Base-by-base conservation (phyloP, 1,140 invertebrate species). In the Atta cephalotes region DNA sequence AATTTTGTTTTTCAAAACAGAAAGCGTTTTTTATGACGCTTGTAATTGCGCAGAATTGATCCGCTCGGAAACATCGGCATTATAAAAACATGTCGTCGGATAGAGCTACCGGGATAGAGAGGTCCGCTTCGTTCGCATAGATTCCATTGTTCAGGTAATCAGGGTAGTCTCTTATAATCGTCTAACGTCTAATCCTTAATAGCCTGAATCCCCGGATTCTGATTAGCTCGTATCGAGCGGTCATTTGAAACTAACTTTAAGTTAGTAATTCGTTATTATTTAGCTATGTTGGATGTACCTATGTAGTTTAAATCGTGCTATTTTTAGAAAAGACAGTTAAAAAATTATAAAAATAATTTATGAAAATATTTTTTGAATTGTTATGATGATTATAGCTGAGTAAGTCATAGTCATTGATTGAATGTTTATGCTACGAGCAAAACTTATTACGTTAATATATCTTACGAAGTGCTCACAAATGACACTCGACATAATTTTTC, bases 41-140 rank as follows among this genome's bases (percentile, higher is more conserved):
- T 25, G 18, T 56, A 49, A 58, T 78, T 21, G 51, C 21, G 39
- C 21, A 81, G 16, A 60, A 71, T 60, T 66, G 35, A 71, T 63
- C 77, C 88, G 56, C 77, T 90, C 88, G 88, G 78, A 85, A 77
- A 77, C 56, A 68, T 90, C 76, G 66, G 56, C 49, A 81, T 76
- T 51, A 51, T 39, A 77, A 58, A 21, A 14, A 45, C 9, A 35
- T 21, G 31, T 21, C 14, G 31, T 77, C 53, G 21, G n/a, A 62
- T 77, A 21, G 4, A 35, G 9, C 74, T 49, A 65, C 49, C 18
- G 63, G 58, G 62, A 74, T 51, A 51, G 21, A 58, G 71, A 78
- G 65, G 76, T 66, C 71, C 68, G 68, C 12, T 56, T 81, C 39
- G 62, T 85, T 87, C 28, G 63, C 53, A 21, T 51, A 65, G 25